These are phyloP conservation scores for Onychostruthus taczanowskii DNA, from an alignment of 2,113 vertebrate species.

Conservation along the genomic window DNA sequence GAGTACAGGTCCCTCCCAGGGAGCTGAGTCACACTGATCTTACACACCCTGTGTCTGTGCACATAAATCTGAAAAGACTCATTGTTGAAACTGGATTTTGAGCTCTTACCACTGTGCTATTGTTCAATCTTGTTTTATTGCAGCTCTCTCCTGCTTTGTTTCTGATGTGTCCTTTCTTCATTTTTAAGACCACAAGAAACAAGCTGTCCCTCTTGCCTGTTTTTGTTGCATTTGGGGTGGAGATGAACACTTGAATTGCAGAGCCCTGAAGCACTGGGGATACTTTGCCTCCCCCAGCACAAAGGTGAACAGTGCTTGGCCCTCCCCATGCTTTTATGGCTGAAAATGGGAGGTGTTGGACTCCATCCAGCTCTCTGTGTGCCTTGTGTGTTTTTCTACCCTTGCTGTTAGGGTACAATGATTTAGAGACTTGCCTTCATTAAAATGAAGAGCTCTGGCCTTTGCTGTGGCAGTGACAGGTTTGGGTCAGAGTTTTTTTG, in stretches of 20 bases:
- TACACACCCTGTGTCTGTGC: accelerated
- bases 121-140: not conserved
- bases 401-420: not conserved
- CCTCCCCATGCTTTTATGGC: not conserved
- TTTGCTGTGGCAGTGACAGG: no score
- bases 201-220: accelerated
- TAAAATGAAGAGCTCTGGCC: not conserved
- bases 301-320: not conserved
- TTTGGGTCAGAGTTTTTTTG: not conserved
- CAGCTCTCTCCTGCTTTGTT: not conserved
- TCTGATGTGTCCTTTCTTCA: not conserved
- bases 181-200: not conserved
- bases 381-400: not conserved
- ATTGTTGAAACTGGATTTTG: accelerated
- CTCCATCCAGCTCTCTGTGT: not conserved
- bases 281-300: not conserved
- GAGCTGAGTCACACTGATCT: not conserved
- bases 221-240: not conserved
- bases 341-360: not conserved
- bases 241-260: not conserved
- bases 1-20: not conserved
- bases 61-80: accelerated
- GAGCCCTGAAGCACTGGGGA: accelerated
- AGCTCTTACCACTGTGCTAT: accelerated
- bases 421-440: not conserved